phyloP scores from a whole-genome alignment of 2,113 vertebrate species.

The Malurus elegans region DNA sequence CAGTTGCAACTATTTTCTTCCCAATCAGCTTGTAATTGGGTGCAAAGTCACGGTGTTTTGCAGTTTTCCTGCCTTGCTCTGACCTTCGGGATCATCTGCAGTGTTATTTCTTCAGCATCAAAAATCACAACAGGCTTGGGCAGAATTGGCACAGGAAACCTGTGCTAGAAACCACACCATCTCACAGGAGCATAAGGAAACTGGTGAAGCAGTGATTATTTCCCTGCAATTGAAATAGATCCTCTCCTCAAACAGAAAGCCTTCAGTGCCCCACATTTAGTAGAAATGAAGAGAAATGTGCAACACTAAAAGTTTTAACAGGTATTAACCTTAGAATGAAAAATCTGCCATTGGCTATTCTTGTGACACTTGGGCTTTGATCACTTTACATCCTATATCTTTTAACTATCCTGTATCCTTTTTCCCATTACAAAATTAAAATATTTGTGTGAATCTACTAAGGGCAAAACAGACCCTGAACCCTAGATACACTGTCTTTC shows the following conservation, averaged over 20 bases:
- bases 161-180: not conserved
- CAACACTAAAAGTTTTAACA: not conserved
- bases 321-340: not conserved
- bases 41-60: conserved; percentile 26
- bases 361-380: not conserved
- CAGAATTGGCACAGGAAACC: not conserved
- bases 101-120: conserved; percentile 30
- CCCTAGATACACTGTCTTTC: not conserved
- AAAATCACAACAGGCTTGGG: conserved; percentile 16
- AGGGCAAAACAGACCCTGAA: not conserved
- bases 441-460: not conserved
- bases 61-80: conserved; percentile 31
- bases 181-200: not conserved
- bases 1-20: conserved; percentile 52
- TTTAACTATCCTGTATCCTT: not conserved
- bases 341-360: not conserved
- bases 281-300: not conserved
- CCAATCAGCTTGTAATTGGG: conserved; percentile 37
- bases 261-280: not conserved
- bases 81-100: conserved; percentile 58
- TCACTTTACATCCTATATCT: not conserved
- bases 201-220: not conserved
- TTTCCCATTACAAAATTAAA: not conserved
- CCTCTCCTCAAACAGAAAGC: not conserved
- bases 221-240: not conserved